These are phyloP conservation scores for Phrynocephalus forsythii DNA, from an alignment of 2,797 vertebrate species.

Conservation along the genomic window DNA sequence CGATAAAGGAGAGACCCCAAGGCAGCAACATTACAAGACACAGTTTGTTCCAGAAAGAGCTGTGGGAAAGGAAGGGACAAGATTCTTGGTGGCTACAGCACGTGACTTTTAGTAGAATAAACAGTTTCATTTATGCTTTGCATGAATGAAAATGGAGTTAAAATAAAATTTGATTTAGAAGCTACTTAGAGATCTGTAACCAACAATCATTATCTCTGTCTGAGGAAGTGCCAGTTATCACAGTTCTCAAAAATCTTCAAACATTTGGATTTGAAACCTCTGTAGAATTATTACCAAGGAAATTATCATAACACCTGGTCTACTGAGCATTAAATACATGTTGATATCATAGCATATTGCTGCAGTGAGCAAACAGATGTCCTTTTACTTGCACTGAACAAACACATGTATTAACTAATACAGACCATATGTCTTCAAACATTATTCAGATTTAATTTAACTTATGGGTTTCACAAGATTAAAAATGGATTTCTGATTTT, in stretches of 20 bases:
- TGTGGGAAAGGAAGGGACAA: not conserved
- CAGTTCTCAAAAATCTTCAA: not conserved
- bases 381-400: not conserved
- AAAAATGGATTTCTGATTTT: not conserved
- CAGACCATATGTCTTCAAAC: not conserved
- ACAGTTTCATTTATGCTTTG: not conserved
- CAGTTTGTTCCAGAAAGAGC: not conserved
- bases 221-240: not conserved
- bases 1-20: not conserved
- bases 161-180: not conserved
- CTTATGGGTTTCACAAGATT: not conserved
- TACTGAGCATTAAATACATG: not conserved
- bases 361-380: not conserved
- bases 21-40: not conserved
- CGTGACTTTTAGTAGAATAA: constrained; percentile 1
- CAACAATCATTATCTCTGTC: not conserved
- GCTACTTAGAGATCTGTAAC: not conserved
- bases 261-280: not conserved
- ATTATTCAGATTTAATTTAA: not conserved
- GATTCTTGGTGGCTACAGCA: not conserved
- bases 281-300: not conserved
- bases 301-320: not conserved
- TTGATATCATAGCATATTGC: not conserved
- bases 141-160: not conserved
- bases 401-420: not conserved